These are phyloP conservation scores for Paramisgurnus dabryanus DNA, from an alignment of 2,113 vertebrate species.

Conservation along the genomic window DNA sequence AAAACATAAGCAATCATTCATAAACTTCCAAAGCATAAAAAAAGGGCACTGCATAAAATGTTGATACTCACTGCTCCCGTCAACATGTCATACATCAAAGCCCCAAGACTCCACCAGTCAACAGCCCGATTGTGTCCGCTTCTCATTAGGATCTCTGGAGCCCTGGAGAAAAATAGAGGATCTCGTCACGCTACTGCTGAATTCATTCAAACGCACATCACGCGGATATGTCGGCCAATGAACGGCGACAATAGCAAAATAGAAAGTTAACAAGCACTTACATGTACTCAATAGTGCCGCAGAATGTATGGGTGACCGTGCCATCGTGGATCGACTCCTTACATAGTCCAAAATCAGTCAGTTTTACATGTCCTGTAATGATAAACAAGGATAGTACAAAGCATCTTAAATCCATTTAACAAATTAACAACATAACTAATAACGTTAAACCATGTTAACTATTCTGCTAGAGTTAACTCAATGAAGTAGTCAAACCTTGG, in stretches of 20 bases:
- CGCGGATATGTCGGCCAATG: background rate
- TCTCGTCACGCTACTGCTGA: constrained; percentile 26
- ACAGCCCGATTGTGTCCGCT: constrained; percentile 98
- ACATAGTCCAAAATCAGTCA: constrained; percentile 97
- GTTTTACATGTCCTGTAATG: constrained; percentile 91
- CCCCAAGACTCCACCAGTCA: constrained; percentile 99
- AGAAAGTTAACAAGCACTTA: constrained; percentile 66
- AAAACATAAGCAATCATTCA: background rate
- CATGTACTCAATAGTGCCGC: constrained; percentile 99
- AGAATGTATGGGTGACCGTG: constrained; percentile 99
- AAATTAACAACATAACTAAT: too few relatives aligned
- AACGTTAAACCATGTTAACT: too few relatives aligned
- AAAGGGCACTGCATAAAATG: background rate
- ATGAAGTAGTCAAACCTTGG: constrained; percentile 77
- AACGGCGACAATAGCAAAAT: background rate
- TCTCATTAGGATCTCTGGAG: constrained; percentile 97
- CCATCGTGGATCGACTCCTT: constrained; percentile 99
- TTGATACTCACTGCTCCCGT: constrained; percentile 91
- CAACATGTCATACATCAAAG: constrained; percentile 99
- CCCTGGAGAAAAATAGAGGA: constrained; percentile 76
- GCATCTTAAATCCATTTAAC: background rate
- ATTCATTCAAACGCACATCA: constrained; percentile 1
- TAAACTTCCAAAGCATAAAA: background rate
- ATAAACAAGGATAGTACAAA: background rate
- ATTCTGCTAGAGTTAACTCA: too few relatives aligned